phyloP scores from a whole-genome alignment of 2,888 invertebrate species.

The Amphipoea oculea region DNA sequence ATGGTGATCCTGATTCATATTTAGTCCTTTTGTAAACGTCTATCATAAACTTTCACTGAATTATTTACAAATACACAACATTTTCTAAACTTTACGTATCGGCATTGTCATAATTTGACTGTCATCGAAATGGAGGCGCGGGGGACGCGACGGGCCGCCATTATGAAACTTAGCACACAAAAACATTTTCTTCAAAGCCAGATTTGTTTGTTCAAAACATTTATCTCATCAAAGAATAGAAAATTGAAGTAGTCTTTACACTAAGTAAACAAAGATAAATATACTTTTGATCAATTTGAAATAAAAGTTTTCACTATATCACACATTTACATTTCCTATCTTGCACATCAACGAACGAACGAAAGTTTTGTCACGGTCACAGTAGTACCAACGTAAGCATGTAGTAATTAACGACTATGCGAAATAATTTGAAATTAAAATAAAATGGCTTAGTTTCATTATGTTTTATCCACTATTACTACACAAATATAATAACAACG shows the following conservation, averaged over 20 bases:
- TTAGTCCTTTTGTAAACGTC: constrained; percentile 76
- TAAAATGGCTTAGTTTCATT: neutral
- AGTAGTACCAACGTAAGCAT: constrained; percentile 75
- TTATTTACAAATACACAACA: constrained; percentile 85
- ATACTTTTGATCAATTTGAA: constrained; percentile 58
- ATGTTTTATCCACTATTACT: neutral
- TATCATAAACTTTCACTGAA: constrained; percentile 74
- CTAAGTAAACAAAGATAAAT: constrained; percentile 60
- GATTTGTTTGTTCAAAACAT: constrained; percentile 56
- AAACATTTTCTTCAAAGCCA: constrained; percentile 83
- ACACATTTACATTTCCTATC: constrained; percentile 72
- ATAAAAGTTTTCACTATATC: constrained; percentile 70
- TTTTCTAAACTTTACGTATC: constrained; percentile 86
- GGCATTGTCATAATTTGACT: constrained; percentile 91
- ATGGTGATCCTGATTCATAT: constrained; percentile 89
- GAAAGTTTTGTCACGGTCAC: constrained; percentile 84
- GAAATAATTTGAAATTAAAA: constrained; percentile 21
- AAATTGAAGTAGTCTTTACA: constrained; percentile 42
- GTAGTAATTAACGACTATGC: constrained; percentile 51
- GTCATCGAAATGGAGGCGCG: constrained; percentile 92
- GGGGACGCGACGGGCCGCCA: constrained; percentile 93
- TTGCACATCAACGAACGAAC: constrained; percentile 79
- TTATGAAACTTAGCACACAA: constrained; percentile 90
- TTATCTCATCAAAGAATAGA: constrained; percentile 34
- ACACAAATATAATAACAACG: neutral